A percentile compares a stretch with the other conserved stretches of the same genome.
phyloP scores from a whole-genome alignment of 2,113 vertebrate species.

The Prietella phreatophila region DNA sequence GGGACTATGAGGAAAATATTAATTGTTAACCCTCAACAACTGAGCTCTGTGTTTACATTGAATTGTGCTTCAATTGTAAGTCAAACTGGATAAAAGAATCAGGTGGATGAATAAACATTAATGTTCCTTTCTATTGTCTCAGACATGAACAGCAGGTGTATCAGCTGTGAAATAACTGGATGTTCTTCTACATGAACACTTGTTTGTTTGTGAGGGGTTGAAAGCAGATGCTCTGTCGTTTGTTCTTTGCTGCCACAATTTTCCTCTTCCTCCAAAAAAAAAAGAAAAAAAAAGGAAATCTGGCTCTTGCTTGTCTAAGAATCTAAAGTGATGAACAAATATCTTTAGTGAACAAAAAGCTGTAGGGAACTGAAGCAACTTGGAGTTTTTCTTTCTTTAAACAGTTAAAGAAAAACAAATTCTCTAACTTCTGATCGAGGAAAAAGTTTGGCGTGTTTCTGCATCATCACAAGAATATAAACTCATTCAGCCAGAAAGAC shows the following conservation, averaged over 20 bases:
- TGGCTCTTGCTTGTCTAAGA: conserved; percentile 16
- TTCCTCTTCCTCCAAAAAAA: background rate
- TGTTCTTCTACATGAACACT: conserved; percentile 13
- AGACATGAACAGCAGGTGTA: background rate
- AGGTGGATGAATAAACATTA: background rate
- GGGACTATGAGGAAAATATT: background rate
- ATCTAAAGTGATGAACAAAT: conserved; percentile 31
- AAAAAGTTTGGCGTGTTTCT: conserved; percentile 13
- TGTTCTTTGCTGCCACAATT: conserved; percentile 30
- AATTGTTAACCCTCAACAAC: background rate
- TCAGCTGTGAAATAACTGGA: background rate
- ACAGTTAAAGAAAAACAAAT: conserved; percentile 29
- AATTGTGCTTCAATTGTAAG: background rate
- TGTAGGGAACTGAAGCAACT: background rate
- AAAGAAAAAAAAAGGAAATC: background rate
- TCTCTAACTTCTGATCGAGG: conserved; percentile 1
- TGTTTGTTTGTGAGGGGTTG: background rate
- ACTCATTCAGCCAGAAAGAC: conserved; percentile 33
- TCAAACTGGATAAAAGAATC: background rate
- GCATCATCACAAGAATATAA: conserved; percentile 18
- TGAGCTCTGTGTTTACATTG: background rate
- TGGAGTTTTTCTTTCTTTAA: background rate
- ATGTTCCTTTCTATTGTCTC: background rate
- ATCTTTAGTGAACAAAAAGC: conserved; percentile 28
- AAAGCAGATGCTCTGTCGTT: conserved; percentile 29